Evolutionary conservation across 2,113 vertebrate species (phyloP).

Genomic region (Lagopus leucura): DNA sequence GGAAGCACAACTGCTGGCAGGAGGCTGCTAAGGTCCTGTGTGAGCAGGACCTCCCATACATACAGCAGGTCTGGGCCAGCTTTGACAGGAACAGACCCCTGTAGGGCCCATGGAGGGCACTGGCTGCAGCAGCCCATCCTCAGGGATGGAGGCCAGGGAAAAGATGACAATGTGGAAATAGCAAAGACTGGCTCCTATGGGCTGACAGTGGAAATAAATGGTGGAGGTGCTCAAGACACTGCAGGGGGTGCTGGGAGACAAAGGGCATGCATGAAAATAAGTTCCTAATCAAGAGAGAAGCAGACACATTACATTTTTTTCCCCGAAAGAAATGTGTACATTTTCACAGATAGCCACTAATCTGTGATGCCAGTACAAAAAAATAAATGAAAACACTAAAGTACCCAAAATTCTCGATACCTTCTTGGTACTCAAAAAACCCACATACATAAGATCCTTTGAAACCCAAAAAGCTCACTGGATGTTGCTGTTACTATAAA

Average conservation of each 20-base stretch:
- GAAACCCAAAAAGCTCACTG: background rate
- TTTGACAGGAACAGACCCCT: background rate
- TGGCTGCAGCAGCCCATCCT: background rate
- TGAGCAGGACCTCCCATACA: background rate
- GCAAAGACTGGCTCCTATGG: background rate
- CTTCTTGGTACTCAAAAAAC: background rate
- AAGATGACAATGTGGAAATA: background rate
- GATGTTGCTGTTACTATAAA: background rate
- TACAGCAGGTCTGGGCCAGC: background rate
- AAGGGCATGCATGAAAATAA: accelerated
- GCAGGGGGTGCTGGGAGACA: background rate
- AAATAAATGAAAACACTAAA: background rate
- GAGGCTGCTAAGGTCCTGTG: background rate
- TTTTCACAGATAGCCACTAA: background rate
- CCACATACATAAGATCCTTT: too few relatives aligned
- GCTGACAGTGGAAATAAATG: too few relatives aligned
- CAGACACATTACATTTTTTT: background rate
- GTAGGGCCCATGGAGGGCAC: background rate
- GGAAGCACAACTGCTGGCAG: accelerated
- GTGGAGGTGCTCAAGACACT: background rate
- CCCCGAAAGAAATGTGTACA: background rate
- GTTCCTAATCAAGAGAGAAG: background rate
- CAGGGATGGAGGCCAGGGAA: background rate
- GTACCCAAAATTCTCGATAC: background rate
- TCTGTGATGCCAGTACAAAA: background rate